Evolutionary conservation across 2,888 invertebrate genomes (phyloP).

Genomic region (Mesodorylaimus sp.): DNA sequence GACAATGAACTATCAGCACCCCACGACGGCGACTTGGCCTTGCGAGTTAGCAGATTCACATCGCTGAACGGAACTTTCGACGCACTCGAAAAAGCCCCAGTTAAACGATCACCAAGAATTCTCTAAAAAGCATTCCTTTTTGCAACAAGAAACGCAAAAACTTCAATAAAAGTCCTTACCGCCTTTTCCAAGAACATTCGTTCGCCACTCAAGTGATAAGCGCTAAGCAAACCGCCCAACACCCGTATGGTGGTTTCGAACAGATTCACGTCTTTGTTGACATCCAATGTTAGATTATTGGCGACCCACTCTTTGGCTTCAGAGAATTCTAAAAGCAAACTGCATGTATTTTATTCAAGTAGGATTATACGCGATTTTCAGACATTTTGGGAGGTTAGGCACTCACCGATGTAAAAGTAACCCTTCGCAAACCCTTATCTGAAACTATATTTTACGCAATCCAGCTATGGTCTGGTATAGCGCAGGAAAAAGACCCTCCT

Average conservation of each 20-base stretch:
- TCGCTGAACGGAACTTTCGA: slow-evolving; percentile 79
- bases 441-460: no score
- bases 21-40: slow-evolving; percentile 83
- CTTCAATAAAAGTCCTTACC: slow-evolving; percentile 29
- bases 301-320: slow-evolving; percentile 77
- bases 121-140: slow-evolving; percentile 37
- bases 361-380: no score
- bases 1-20: slow-evolving; percentile 88
- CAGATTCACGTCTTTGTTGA: slow-evolving; percentile 74
- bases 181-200: slow-evolving; percentile 69
- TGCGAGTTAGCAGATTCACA: slow-evolving; percentile 69
- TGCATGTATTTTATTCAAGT: slow-evolving; percentile 6
- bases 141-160: slow-evolving; percentile 6
- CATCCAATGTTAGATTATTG: slow-evolving; percentile 57
- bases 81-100: slow-evolving; percentile 68
- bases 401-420: no score
- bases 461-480: no score
- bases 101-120: slow-evolving; percentile 63
- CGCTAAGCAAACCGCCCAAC: slow-evolving; percentile 68
- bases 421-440: no score
- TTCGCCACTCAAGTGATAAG: slow-evolving; percentile 69
- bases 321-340: slow-evolving; percentile 49
- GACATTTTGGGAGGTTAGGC: no score
- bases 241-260: slow-evolving; percentile 91
- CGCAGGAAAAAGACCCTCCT: no score